phyloP scores from a whole-genome alignment of 2,888 invertebrate species.

The Eristalis intricaria region DNA sequence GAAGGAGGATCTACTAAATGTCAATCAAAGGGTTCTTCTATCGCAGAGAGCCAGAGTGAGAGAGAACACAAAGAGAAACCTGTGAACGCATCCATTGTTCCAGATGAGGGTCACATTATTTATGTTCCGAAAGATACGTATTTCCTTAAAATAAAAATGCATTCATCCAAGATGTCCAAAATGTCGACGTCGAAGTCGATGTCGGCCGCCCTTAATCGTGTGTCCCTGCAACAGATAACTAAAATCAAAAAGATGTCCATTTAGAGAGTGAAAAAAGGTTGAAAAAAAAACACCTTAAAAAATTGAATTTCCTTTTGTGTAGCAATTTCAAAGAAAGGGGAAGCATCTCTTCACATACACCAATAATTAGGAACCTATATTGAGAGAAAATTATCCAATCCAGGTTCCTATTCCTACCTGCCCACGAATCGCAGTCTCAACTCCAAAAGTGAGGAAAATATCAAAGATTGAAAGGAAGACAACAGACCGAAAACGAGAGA shows the following conservation, averaged over 20 bases:
- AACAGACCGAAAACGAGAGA: not conserved
- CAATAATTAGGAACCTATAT: conserved; percentile 62
- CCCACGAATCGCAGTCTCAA: not conserved
- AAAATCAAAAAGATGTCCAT: conserved; percentile 43
- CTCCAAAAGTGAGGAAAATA: conserved; percentile 49
- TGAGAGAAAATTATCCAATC: conserved; percentile 55
- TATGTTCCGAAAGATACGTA: conserved; percentile 7
- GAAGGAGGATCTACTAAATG: conserved; percentile 22
- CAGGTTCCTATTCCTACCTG: conserved; percentile 51
- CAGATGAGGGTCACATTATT: conserved; percentile 17
- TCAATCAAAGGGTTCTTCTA: conserved; percentile 22
- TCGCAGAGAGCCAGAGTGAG: not conserved
- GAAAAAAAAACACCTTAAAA: conserved; percentile 40
- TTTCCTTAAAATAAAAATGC: conserved; percentile 29
- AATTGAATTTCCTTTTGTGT: conserved; percentile 49
- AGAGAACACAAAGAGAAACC: not conserved
- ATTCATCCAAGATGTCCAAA: conserved; percentile 8
- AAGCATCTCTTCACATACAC: conserved; percentile 56
- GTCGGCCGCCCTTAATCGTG: not conserved
- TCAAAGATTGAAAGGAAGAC: conserved; percentile 23
- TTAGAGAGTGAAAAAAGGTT: conserved; percentile 1
- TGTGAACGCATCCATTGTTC: conserved; percentile 3
- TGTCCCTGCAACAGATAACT: conserved; percentile 18
- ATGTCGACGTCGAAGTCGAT: not conserved
- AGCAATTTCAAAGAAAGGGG: conserved; percentile 53